phyloP scores from a whole-genome alignment of 2,797 vertebrate genomes.

The Tapera naevia region DNA sequence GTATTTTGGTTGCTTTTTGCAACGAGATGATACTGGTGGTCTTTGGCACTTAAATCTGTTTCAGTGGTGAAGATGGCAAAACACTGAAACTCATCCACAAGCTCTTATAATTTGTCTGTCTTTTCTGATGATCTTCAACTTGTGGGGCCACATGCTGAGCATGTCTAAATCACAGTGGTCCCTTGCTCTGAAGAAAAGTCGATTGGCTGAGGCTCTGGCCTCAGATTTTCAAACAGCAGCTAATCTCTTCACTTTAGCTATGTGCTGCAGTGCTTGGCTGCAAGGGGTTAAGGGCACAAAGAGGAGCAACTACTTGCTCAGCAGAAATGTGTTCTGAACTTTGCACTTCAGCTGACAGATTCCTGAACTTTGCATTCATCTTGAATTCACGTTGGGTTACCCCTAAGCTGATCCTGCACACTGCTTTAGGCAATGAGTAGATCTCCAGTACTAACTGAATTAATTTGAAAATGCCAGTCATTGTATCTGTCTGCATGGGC shows the following conservation, averaged over 20 bases:
- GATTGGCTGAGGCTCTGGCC: background rate
- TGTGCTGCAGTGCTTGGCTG: background rate
- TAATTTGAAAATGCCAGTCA: background rate
- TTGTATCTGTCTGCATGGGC: background rate
- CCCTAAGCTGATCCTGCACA: accelerated
- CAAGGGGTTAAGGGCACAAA: background rate
- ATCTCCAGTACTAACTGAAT: background rate
- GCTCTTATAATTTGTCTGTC: background rate
- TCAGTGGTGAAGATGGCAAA: constrained; percentile 1
- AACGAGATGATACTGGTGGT: background rate
- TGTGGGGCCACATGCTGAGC: background rate
- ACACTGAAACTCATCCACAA: background rate
- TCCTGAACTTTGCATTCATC: background rate
- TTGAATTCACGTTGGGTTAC: background rate
- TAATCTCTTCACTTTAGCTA: background rate
- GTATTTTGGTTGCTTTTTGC: constrained; percentile 49
- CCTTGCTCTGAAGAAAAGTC: background rate
- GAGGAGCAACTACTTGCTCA: background rate
- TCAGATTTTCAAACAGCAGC: background rate
- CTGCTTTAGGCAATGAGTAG: background rate
- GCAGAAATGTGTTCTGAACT: background rate
- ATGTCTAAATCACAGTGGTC: background rate
- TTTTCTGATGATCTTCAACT: background rate
- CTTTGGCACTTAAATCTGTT: constrained; percentile 1
- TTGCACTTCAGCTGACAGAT: background rate